A percentile compares a stretch with the other conserved stretches of the same genome.
Evolutionary conservation across 2,797 vertebrate genomes (phyloP).

Genomic region (Protosalanx chinensis): DNA sequence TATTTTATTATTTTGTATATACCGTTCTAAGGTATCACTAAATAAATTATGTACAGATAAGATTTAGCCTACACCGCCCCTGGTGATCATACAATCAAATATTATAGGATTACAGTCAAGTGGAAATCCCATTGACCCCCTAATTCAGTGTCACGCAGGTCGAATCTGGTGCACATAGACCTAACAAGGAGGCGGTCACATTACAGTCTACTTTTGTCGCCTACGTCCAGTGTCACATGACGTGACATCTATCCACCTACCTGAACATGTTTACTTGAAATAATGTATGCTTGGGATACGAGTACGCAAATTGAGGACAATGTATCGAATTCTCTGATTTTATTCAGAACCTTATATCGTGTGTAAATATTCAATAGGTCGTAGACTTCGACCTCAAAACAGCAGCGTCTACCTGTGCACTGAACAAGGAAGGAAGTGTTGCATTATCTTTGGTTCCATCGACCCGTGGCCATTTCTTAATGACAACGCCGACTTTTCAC

Average conservation of each 20-base stretch:
- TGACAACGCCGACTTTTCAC: not conserved
- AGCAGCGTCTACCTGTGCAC: constrained; percentile 21
- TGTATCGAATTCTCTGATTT: not conserved
- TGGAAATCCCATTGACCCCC: too few species aligned
- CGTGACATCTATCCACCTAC: constrained; percentile 10
- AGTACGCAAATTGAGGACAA: not conserved
- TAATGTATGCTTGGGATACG: not conserved
- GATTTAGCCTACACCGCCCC: too few species aligned
- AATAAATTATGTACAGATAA: too few species aligned
- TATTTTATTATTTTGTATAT: too few species aligned
- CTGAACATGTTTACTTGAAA: constrained; percentile 7
- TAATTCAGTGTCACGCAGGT: too few species aligned
- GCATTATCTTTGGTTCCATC: constrained; percentile 7
- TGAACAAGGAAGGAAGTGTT: constrained; percentile 39
- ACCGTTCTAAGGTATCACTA: too few species aligned
- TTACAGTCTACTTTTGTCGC: not conserved
- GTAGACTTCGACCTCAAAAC: constrained; percentile 23
- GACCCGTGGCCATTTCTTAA: constrained; percentile 30
- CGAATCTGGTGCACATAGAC: too few species aligned
- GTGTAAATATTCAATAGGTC: not conserved
- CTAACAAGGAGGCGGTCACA: not conserved
- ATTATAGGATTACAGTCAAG: too few species aligned
- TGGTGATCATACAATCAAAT: too few species aligned
- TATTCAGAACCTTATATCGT: not conserved
- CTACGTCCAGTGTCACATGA: constrained; percentile 21